These are phyloP conservation scores for Scaptomyza hsui DNA, from an alignment of 1,140 invertebrate species.

Conservation along the genomic window DNA sequence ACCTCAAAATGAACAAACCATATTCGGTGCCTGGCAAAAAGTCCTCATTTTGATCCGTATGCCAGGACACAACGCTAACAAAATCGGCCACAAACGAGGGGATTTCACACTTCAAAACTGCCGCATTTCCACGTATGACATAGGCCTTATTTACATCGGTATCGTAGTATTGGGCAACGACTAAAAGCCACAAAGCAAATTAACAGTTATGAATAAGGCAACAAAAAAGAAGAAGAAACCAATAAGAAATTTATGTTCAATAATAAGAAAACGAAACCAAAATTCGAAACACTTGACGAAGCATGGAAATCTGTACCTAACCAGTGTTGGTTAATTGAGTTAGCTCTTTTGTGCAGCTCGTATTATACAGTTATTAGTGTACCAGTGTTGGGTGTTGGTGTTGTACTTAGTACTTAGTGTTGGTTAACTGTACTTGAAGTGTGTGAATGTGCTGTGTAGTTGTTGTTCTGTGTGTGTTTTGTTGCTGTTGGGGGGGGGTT, in stretches of 20 bases:
- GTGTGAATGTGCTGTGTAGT: conserved; percentile 34
- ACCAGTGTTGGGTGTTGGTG: conserved; percentile 23
- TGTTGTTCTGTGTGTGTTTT: conserved; percentile 30
- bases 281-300: conserved; percentile 29
- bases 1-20: conserved; percentile 85
- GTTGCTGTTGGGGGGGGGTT: conserved; percentile 32
- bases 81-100: conserved; percentile 97
- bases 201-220: conserved; percentile 18
- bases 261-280: conserved; percentile 14
- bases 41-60: conserved; percentile 90
- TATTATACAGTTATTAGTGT: conserved; percentile 7
- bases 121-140: conserved; percentile 95
- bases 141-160: conserved; percentile 97
- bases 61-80: conserved; percentile 94
- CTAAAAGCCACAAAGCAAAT: conserved; percentile 84
- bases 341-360: conserved; percentile 35
- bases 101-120: conserved; percentile 96
- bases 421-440: conserved; percentile 60
- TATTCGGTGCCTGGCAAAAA: conserved; percentile 86
- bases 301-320: conserved; percentile 27
- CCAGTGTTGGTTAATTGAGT: conserved; percentile 72
- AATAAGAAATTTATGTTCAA: conserved; percentile 14
- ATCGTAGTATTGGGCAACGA: conserved; percentile 94
- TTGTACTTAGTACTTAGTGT: conserved; percentile 65
- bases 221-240: conserved; percentile 9